Percentiles rank a stretch among this genome's conserved stretches.
Evolutionary conservation across 1,140 invertebrate genomes (phyloP).

Genomic region (Caenorhabditis tropicalis): DNA sequence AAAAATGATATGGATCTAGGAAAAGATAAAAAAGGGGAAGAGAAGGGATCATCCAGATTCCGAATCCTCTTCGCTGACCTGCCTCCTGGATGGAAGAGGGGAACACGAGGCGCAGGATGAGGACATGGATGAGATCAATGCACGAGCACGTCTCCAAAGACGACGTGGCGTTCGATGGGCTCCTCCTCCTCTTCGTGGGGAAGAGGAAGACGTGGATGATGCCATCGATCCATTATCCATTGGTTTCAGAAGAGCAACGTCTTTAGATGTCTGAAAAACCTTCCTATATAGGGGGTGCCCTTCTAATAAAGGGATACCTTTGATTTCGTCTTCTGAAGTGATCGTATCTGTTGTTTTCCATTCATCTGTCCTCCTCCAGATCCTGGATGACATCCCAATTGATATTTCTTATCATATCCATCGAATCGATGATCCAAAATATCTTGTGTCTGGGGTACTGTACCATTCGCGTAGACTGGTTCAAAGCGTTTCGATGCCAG

Average conservation of each 20-base stretch:
- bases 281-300: no score
- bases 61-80: slow-evolving; percentile 23
- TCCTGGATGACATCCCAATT: not conserved
- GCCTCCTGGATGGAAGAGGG: not conserved
- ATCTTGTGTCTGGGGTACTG: not conserved
- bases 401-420: slow-evolving; percentile 25
- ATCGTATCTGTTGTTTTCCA: slow-evolving; percentile 7
- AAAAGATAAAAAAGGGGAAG: not conserved
- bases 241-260: slow-evolving; percentile 12
- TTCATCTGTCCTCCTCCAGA: not conserved
- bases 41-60: slow-evolving; percentile 21
- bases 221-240: not conserved
- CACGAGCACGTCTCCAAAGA: slow-evolving; percentile 7
- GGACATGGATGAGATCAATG: slow-evolving; percentile 2
- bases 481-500: slow-evolving; percentile 22
- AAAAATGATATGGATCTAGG: not conserved
- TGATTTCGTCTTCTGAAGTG: not conserved
- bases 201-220: not conserved
- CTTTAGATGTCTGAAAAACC: not conserved
- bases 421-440: slow-evolving; percentile 26
- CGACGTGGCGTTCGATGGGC: not conserved
- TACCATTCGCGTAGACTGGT: slow-evolving; percentile 22
- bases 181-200: no score
- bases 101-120: slow-evolving; percentile 5
- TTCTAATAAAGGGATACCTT: not conserved